Percentiles rank a stretch among this genome's conserved stretches.
Evolutionary conservation across 2,113 vertebrate genomes (phyloP).

Genomic region (Bucco capensis): DNA sequence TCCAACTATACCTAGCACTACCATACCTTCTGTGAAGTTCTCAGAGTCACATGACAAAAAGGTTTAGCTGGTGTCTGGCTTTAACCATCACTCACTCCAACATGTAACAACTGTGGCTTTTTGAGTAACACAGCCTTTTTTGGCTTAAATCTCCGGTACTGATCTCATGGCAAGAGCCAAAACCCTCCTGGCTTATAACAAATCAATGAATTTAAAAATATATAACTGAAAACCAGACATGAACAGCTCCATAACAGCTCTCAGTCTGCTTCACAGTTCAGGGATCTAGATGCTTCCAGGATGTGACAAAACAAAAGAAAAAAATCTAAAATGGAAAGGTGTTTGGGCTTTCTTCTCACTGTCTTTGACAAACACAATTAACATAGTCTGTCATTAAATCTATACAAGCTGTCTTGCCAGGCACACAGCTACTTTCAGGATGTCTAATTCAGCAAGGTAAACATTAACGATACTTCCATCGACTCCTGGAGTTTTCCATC

Average conservation of each 20-base stretch:
- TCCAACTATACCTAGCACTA: no score
- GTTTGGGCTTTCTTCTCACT: no score
- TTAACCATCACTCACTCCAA: not conserved
- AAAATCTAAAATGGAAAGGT: no score
- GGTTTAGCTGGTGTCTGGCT: not conserved
- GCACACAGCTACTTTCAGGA: not conserved
- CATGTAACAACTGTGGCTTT: not conserved
- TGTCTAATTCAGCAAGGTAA: not conserved
- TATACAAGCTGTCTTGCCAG: not conserved
- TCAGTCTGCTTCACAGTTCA: not conserved
- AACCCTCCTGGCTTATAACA: not conserved
- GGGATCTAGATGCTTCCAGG: not conserved
- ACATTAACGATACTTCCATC: not conserved
- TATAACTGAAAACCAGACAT: not conserved
- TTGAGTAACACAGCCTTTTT: not conserved
- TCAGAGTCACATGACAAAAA: not conserved
- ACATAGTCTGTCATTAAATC: not conserved
- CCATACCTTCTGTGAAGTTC: not conserved
- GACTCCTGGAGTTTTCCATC: not conserved
- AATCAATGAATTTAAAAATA: not conserved
- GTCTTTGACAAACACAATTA: not conserved
- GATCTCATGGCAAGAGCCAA: not conserved
- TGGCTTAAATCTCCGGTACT: not conserved
- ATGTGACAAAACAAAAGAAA: no score
- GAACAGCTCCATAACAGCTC: not conserved